phyloP scores from a whole-genome alignment of 2,113 vertebrate species.

The Neoarius graeffei region DNA sequence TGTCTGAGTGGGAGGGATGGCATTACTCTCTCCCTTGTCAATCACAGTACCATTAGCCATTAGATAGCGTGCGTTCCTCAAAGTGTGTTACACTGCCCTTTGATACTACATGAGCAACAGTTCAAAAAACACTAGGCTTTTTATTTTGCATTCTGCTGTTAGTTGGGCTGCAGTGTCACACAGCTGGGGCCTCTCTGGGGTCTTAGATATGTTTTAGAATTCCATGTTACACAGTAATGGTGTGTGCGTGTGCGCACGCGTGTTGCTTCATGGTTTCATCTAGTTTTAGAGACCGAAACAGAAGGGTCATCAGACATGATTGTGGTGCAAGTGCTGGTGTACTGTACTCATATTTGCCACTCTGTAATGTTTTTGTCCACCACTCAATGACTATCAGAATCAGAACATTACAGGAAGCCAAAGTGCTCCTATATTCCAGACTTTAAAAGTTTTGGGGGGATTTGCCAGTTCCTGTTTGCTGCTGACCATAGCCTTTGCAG shows the following conservation, averaged over 20 bases:
- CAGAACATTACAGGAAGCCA: neutral
- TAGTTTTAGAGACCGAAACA: neutral
- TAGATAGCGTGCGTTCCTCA: too few species aligned
- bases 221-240: too few species aligned
- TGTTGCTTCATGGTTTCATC: neutral
- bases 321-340: neutral
- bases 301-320: neutral
- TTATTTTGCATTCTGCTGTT: too few species aligned
- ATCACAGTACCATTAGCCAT: too few species aligned
- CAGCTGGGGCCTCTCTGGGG: too few species aligned
- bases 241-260: neutral
- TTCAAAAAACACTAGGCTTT: too few species aligned
- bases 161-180: too few species aligned
- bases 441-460: neutral
- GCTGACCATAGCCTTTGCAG: neutral
- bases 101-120: too few species aligned
- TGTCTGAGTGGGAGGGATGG: too few species aligned
- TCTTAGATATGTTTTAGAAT: too few species aligned
- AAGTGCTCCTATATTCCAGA: neutral
- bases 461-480: neutral
- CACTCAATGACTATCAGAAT: neutral
- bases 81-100: too few species aligned
- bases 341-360: neutral
- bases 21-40: too few species aligned
- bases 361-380: neutral